Base-by-base conservation (phyloP, 2,797 vertebrate species). In the Clarias fuscus region DNA sequence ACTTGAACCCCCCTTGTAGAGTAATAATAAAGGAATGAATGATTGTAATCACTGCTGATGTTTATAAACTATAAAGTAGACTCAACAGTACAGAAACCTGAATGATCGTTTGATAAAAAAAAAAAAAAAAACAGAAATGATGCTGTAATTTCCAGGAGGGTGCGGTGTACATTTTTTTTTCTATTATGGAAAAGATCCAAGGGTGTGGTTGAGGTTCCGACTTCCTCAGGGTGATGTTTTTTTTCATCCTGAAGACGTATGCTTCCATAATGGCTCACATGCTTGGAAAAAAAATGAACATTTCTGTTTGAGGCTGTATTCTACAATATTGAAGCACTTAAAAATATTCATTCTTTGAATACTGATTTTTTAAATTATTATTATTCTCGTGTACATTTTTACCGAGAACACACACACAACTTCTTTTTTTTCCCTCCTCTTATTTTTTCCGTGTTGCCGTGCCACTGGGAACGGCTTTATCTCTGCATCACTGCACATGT, bases 161-260 rank as follows among this genome's bases (percentile, higher is more conserved):
- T 80, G 77, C 22, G 56, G 30, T 62, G 20, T 40, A 33, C 73
- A 73, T 73, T 58, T 85, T 33, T 27, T 64, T 70, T 73, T 58
- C 77, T 70, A 80, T 86, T 40, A 71, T 62, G 73, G 85, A 85
- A 59, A 76, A 70, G 71, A 75, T 88, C 79, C 79, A 85, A 81
- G 88, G 86, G 88, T 76, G 88, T 88, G 82, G 61, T 83, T 62
- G 13, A 73, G 43, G 77, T 37, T 86, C 78, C 17, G 62, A 80
- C 84, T 79, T 76, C 43, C 82, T 83, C 79, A 22, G 77, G 72
- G 65, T 81, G 85, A 65, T 70, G 83, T 76, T 89, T 89, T 84
- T 84, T 83, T 84, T 83, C 33, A 13, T 17, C 30, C 53, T 84
- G 84, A 72, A 62, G 86, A 58, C 53, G 18, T 70, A 20, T 11